Percentiles rank a stretch among this genome's conserved stretches.
Conservation (phyloP, 2,113 vertebrate genomes). For the Pandion haliaetus region DNA sequence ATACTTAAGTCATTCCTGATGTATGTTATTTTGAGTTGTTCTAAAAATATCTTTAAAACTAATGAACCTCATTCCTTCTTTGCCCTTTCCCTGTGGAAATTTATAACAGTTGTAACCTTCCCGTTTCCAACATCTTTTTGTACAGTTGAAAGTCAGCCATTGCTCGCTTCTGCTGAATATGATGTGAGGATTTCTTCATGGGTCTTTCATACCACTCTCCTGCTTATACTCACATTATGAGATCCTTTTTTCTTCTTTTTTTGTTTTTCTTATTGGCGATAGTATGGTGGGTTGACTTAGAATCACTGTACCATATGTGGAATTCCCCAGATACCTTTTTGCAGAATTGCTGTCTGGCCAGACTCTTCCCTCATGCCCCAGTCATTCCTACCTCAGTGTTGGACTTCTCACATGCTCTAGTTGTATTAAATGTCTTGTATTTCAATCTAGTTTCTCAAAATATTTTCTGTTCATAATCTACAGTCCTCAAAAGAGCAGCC, state of each 20-base stretch:
- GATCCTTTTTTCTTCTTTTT: neutral
- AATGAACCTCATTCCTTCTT: neutral
- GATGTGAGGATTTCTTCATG: neutral
- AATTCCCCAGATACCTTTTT: neutral
- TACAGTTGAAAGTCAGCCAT: neutral
- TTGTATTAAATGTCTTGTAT: neutral
- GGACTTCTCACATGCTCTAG: neutral
- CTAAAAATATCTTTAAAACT: neutral
- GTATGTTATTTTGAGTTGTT: neutral
- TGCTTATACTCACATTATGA: neutral
- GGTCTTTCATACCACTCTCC: neutral
- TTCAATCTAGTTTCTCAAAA: neutral
- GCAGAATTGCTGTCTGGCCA: neutral
- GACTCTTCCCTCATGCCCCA: fast-evolving
- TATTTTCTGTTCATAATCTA: neutral
- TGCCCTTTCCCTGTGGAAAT: neutral
- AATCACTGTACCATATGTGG: neutral
- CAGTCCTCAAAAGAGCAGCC: neutral
- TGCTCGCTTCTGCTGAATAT: neutral
- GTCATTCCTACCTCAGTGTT: neutral
- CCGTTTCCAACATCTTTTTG: neutral
- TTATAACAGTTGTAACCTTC: neutral
- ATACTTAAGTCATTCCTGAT: neutral
- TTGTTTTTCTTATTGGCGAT: neutral
- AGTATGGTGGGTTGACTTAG: neutral